Conservation (phyloP, 2,797 vertebrate species). For the Adrianichthys oophorus region DNA sequence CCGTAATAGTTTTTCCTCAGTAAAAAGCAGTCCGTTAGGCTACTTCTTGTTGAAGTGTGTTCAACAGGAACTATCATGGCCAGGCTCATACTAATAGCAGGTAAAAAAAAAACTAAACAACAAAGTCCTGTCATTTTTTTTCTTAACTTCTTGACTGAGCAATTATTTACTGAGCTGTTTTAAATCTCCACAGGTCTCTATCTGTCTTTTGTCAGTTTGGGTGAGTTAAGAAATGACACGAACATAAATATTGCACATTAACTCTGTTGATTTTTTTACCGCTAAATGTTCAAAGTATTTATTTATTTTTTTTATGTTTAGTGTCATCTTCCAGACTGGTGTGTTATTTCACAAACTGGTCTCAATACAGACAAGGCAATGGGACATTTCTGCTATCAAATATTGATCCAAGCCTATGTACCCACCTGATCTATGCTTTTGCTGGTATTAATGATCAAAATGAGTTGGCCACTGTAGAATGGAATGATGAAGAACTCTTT, state of each 20-base stretch:
- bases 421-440: constrained; percentile 86
- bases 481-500: constrained; percentile 77
- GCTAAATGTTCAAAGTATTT: not conserved
- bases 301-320: constrained; percentile 22
- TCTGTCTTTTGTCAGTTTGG: constrained; percentile 42
- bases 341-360: constrained; percentile 87
- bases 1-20: not conserved
- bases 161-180: constrained; percentile 7
- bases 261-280: not conserved
- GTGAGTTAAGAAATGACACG: constrained; percentile 42
- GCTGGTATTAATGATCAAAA: constrained; percentile 69
- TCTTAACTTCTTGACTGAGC: not conserved
- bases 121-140: not conserved
- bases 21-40: not conserved
- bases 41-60: not conserved
- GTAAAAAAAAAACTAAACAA: constrained; percentile 29
- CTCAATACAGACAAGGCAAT: constrained; percentile 67
- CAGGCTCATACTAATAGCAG: constrained; percentile 43
- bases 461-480: constrained; percentile 71
- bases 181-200: constrained; percentile 53
- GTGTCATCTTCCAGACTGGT: constrained; percentile 74
- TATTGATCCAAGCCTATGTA: constrained; percentile 82
- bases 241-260: not conserved
- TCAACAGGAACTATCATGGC: constrained; percentile 29
- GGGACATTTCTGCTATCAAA: constrained; percentile 74